Evolutionary conservation across 37 sponge, comb jelly and placozoan genomes (phyloP).

Genomic region (Ephydatia muelleri): DNA sequence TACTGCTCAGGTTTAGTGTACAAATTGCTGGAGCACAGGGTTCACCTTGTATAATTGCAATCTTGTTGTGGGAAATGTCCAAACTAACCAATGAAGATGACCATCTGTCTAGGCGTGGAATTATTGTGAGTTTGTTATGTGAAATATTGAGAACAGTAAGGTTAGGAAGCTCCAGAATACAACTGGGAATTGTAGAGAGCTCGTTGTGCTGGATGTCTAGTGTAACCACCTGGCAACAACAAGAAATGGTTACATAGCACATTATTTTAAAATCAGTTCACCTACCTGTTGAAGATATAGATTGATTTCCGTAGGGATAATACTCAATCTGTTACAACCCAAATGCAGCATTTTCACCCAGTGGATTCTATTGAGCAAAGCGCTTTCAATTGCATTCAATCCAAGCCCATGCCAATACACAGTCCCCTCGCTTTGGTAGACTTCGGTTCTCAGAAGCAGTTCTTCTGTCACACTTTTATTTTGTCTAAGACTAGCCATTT

Average conservation of each 20-base stretch:
- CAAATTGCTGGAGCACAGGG: constrained; percentile 57
- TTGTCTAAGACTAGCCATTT: constrained; percentile 56
- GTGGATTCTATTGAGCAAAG: constrained; percentile 67
- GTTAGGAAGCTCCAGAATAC: constrained; percentile 78
- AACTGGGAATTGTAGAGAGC: constrained; percentile 70
- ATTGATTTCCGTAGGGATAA: constrained; percentile 61
- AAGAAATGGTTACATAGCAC: too few species aligned
- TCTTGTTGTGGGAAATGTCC: constrained; percentile 75
- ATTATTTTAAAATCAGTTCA: too few species aligned
- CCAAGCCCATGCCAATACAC: constrained; percentile 83
- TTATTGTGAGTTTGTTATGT: constrained; percentile 62
- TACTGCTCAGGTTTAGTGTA: constrained; percentile 73
- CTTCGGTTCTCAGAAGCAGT: constrained; percentile 79
- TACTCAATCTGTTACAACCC: constrained; percentile 65
- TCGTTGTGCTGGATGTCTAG: constrained; percentile 77
- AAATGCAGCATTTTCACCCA: constrained; percentile 79
- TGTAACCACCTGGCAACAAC: constrained; percentile 40
- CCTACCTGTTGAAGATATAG: constrained; percentile 65
- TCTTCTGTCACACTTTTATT: constrained; percentile 51
- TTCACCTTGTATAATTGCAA: constrained; percentile 62
- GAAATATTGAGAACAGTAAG: constrained; percentile 77
- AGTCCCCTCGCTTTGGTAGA: constrained; percentile 48
- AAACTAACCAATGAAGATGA: constrained; percentile 69
- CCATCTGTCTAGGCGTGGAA: constrained; percentile 79
- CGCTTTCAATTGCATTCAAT: constrained; percentile 49